Percentiles rank a stretch among this genome's conserved stretches.
These are phyloP conservation scores for Pinna nobilis DNA, from an alignment of 1,140 invertebrate genomes.

Conservation along the genomic window DNA sequence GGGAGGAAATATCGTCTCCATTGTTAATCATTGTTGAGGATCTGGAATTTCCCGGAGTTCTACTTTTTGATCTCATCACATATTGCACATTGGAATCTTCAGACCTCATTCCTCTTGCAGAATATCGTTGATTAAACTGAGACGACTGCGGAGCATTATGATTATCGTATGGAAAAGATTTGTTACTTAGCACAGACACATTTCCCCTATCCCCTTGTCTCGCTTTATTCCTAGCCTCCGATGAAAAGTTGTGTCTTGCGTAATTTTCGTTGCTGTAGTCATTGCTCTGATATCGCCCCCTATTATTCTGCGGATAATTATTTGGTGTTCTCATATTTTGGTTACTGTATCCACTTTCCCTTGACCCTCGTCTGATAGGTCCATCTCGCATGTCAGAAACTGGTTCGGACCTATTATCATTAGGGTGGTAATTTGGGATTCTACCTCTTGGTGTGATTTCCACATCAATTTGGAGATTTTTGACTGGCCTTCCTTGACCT, in stretches of 20 bases:
- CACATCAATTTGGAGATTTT: constrained; percentile 13
- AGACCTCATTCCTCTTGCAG: not conserved
- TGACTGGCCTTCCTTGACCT: constrained; percentile 5
- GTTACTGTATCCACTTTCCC: not conserved
- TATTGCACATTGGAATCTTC: constrained; percentile 33
- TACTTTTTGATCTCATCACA: constrained; percentile 23
- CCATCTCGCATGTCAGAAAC: not conserved
- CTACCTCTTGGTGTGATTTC: constrained; percentile 4
- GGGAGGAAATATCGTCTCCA: constrained; percentile 1
- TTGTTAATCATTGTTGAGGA: not conserved
- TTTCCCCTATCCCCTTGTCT: not conserved
- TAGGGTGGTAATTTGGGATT: not conserved
- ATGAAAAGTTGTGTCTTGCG: not conserved
- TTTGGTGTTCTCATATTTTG: constrained; percentile 1
- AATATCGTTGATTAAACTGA: not conserved
- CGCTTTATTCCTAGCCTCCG: not conserved
- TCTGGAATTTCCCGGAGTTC: not conserved
- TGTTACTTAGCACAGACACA: not conserved
- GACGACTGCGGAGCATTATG: not conserved
- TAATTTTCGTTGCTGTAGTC: not conserved
- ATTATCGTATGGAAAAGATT: not conserved
- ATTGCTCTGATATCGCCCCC: not conserved
- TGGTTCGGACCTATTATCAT: not conserved
- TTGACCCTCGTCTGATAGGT: not conserved
- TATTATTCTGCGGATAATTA: not conserved